These are phyloP conservation scores for Pitta sordida DNA, from an alignment of 2,113 vertebrate species.

Conservation along the genomic window DNA sequence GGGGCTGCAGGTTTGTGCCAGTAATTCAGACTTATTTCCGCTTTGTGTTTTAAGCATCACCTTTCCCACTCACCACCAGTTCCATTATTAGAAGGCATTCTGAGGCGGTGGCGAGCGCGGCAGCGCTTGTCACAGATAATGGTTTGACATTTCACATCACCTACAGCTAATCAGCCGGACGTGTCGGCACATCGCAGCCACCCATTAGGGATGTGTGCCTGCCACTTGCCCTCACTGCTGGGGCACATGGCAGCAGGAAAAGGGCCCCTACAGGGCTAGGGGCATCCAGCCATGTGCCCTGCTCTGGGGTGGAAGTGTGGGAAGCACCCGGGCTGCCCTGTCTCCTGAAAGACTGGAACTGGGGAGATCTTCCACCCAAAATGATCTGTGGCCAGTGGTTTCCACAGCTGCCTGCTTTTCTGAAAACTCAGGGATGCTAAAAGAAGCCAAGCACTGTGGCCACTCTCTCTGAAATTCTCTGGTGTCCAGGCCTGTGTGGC, in stretches of 20 bases:
- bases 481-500: not conserved
- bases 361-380: not conserved
- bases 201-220: conserved; percentile 63
- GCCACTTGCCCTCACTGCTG: not conserved
- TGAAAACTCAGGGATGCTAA: not conserved
- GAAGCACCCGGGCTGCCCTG: not conserved
- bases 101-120: conserved; percentile 17
- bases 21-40: conserved; percentile 62
- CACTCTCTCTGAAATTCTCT: not conserved
- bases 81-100: conserved; percentile 66
- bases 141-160: conserved; percentile 76
- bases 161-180: conserved; percentile 70
- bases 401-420: not conserved
- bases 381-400: not conserved
- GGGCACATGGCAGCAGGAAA: not conserved
- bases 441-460: accelerated
- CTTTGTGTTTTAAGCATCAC: conserved; percentile 66
- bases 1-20: not conserved
- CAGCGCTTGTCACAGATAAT: conserved; percentile 69
- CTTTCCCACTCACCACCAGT: conserved; percentile 64
- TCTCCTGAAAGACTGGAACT: not conserved
- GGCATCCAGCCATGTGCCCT: not conserved
- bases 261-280: conserved; percentile 9
- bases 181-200: conserved; percentile 64
- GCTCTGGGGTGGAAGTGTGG: not conserved